Conservation (phyloP, 2,797 vertebrate genomes). For the Rhynchonycteris naso region DNA sequence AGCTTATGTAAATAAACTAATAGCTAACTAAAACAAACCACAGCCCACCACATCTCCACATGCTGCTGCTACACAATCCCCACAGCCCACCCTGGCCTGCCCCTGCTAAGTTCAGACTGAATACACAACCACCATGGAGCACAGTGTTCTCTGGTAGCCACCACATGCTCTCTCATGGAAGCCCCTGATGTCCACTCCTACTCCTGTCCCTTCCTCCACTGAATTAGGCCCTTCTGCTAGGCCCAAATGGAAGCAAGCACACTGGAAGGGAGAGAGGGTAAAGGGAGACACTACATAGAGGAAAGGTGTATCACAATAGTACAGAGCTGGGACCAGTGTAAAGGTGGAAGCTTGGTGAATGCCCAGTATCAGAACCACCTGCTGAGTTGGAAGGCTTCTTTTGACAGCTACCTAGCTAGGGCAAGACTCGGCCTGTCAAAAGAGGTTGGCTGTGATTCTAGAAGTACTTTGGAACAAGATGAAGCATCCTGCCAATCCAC, state of each 20-base stretch:
- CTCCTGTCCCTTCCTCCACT: background rate
- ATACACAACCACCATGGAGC: background rate
- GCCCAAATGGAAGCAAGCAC: background rate
- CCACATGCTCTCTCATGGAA: background rate
- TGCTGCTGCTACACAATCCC: background rate
- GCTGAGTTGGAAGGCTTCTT: background rate
- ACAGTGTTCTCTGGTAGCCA: background rate
- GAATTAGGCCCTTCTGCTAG: background rate
- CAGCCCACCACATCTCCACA: background rate
- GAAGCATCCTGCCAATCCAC: background rate
- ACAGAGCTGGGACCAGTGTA: background rate
- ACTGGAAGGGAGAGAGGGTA: background rate
- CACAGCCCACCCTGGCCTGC: accelerated
- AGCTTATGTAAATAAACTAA: background rate
- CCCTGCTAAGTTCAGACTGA: background rate
- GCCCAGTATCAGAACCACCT: background rate
- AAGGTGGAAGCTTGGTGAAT: background rate
- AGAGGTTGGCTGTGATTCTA: background rate
- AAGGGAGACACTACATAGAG: background rate
- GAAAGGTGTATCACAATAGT: background rate
- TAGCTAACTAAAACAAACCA: background rate
- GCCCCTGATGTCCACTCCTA: background rate
- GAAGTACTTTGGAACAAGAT: background rate
- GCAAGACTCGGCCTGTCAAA: background rate
- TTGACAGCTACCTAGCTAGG: background rate